These are phyloP conservation scores for Spea multiplicata DNA, from an alignment of 2,113 vertebrate genomes.

Conservation along the genomic window DNA sequence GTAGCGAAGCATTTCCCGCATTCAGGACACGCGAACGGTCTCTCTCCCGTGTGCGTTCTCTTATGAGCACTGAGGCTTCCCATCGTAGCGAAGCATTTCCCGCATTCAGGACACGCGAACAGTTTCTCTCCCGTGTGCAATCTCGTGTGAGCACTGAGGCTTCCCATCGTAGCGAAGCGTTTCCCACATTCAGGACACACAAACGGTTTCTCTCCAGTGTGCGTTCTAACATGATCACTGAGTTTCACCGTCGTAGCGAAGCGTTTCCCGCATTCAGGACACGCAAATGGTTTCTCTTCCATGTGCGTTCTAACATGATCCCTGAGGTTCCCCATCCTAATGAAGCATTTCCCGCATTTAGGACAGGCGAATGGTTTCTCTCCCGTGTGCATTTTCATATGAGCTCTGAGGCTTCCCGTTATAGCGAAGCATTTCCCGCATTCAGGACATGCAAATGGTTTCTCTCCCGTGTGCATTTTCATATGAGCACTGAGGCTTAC, in stretches of 20 bases:
- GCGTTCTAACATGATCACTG: not conserved
- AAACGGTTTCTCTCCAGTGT: conserved; percentile 14
- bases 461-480: conserved; percentile 67
- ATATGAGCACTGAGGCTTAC: conserved; percentile 79
- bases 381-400: not conserved
- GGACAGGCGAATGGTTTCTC: not conserved
- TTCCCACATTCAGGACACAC: conserved; percentile 1
- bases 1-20: conserved; percentile 79
- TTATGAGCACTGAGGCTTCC: not conserved
- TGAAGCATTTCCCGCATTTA: conserved; percentile 4
- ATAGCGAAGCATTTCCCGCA: not conserved
- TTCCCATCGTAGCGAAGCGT: not conserved
- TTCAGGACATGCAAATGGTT: conserved; percentile 55
- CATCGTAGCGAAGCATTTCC: not conserved
- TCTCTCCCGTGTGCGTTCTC: conserved; percentile 35
- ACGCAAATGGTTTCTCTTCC: not conserved
- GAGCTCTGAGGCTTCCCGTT: not conserved
- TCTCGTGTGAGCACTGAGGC: not conserved
- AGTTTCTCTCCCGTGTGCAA: conserved; percentile 2
- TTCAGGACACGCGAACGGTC: conserved; percentile 61
- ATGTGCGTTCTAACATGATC: not conserved
- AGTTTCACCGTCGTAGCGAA: not conserved
- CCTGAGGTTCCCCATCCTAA: not conserved
- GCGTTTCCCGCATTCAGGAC: not conserved
- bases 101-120: conserved; percentile 3